A percentile compares a stretch with the other conserved stretches of the same genome.
Evolutionary conservation across 2,797 vertebrate genomes (phyloP).

Genomic region (Crenuchus spilurus): DNA sequence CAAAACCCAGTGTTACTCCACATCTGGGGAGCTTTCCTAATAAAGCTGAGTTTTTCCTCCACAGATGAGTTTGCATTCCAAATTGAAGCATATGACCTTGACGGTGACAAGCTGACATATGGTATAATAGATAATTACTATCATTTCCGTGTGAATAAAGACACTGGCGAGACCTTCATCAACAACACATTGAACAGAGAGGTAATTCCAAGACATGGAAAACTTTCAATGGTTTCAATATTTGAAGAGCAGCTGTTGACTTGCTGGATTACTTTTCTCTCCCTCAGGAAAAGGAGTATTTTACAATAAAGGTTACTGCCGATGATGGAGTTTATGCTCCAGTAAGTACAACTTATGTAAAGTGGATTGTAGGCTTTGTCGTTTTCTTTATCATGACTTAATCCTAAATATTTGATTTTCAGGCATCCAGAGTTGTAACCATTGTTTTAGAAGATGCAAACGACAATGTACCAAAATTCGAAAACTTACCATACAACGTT

Average conservation of each 20-base stretch:
- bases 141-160: slow-evolving; percentile 53
- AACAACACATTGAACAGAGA: slow-evolving; percentile 72
- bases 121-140: slow-evolving; percentile 23
- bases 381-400: not conserved
- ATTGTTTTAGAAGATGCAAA: slow-evolving; percentile 81
- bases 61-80: slow-evolving; percentile 74
- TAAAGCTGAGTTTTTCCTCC: not conserved
- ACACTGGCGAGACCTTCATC: slow-evolving; percentile 67
- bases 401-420: not conserved
- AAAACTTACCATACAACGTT: slow-evolving; percentile 58
- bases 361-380: not conserved
- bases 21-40: too few relatives aligned
- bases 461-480: slow-evolving; percentile 83
- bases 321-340: not conserved
- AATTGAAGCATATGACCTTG: slow-evolving; percentile 70
- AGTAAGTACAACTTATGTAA: slow-evolving; percentile 34
- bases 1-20: too few relatives aligned
- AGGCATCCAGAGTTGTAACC: not conserved
- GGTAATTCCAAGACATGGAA: slow-evolving; percentile 65
- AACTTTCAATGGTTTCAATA: not conserved
- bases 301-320: not conserved
- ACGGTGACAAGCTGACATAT: slow-evolving; percentile 68
- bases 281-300: slow-evolving; percentile 49
- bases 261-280: slow-evolving; percentile 6
- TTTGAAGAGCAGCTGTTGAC: not conserved